phyloP scores from a whole-genome alignment of 2,888 invertebrate species.

The Zygogramma bicolorata region DNA sequence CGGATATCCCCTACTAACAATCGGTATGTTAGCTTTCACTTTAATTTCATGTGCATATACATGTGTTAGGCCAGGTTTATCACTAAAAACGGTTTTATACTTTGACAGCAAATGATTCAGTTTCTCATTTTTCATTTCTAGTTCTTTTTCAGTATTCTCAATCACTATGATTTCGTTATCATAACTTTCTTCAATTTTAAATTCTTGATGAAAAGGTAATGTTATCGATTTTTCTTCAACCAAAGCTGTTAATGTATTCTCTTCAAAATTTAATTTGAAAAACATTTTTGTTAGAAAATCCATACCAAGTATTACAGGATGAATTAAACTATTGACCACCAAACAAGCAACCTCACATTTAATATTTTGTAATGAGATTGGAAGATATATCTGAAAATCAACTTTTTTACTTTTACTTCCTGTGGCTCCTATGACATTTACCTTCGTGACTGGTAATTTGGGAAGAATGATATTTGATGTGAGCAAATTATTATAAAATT shows the following conservation, averaged over 20 bases:
- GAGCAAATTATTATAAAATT: not conserved
- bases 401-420: not conserved
- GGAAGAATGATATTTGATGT: not conserved
- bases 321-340: not conserved
- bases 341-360: not conserved
- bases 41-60: not conserved
- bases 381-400: not conserved
- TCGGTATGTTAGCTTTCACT: not conserved
- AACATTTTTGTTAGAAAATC: not conserved
- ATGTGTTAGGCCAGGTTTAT: not conserved
- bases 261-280: not conserved
- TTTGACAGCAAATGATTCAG: not conserved
- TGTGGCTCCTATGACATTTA: not conserved
- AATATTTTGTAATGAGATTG: not conserved
- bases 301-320: not conserved
- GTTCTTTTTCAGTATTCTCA: not conserved
- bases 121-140: not conserved
- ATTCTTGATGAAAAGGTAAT: no score
- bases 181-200: no score
- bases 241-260: no score
- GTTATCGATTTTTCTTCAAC: no score
- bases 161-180: not conserved
- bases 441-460: not conserved
- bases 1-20: not conserved
- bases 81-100: not conserved